Base-by-base conservation (phyloP, 2,888 invertebrate species). In the Meta bourneti region DNA sequence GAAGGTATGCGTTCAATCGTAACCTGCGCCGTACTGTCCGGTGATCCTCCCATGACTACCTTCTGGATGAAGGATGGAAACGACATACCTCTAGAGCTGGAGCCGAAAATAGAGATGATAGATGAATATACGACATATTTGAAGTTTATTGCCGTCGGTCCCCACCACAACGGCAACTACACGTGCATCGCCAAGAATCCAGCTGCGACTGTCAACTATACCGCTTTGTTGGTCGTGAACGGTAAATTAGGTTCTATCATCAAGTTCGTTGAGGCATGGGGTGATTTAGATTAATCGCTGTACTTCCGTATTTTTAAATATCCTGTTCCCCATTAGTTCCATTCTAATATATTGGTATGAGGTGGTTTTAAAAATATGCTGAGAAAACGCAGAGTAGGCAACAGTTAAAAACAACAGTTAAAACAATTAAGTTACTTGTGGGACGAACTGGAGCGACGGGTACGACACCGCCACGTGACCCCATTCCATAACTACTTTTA, bases 41-140 rank as follows among this genome's bases (percentile, higher is more conserved):
- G 94, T 48, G 94, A 94, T 74, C 92, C 93, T 34, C 94, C 94
- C 13, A 93, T 94, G 61, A 91, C 93, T 9, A 93, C 95, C 20
- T 92, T 89, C 61, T 95, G 95, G 95, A 94, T 94, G 85, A 94
- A 95, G 92, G 94, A 95, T 90, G 95, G 95, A n/a, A 91, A 93
- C 16, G 93, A 93, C 49, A 88, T 95, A 75, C 84, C 93, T 0
- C 20, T 85, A 7, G 92, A 91, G 11, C 69, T 93, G 34, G 79
- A 92, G 34, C 84, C 93, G 2, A 83, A 86, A 61, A 90, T 93
- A 20, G 93, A 93, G 48, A 87, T 89, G 84, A 90, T 93, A 19
- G 93, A 93, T 61, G 93, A 93, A 51, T 94, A 90, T 51, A 93
- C 93, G 0, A 93, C 93, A 9, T 93, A 91, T 34, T 82, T 94